Base-by-base conservation (phyloP, 2,888 invertebrate species). In the Schizaphis graminum region DNA sequence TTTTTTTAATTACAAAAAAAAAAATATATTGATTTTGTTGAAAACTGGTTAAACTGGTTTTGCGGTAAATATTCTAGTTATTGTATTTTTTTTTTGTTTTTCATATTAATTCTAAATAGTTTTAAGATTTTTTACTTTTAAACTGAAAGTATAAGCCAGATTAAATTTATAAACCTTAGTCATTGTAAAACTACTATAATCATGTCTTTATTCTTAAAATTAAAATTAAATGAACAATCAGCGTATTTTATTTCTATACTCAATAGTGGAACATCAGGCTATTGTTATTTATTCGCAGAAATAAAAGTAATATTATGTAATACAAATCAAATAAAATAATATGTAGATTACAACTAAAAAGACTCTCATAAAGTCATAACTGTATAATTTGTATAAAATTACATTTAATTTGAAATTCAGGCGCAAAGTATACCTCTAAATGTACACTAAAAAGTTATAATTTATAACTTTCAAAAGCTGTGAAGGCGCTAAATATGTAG, bases 371-470 rank as follows among this genome's bases (percentile, higher is more conserved):
- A n/a, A n/a, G n/a, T 57, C 1, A 57, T 10, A 26, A 57, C 8
- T 8, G 26, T 57, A 4, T 67, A 35, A 35, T 35, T 21, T 21
- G 77, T 77, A 21, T 77, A 77, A 77, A 35, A 88, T 35, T 53
- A 88, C 10, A 88, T 41, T 41, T 57, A 26, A 21, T 61, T 61
- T n/a, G 21, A 44, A 49, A 77, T 24, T 91, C 77, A 91, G 91
- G 91, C 49, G 91, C 24, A 24, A 91, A 13, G 16, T 77, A 77
- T 84, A 53, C 91, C 35, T 84, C 91, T 77, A 77, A 91, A 91
- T 21, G 35, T 91, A 53, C 91, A 89, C 44, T 44, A 57, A 56
- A 89, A 41, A 41, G 21, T 10, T 24, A 44, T 85, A 44, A 44
- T 85, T 85, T 85, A 44, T 1, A 24, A 24, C 44, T 85, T 41